Evolutionary conservation across 2,113 vertebrate genomes (phyloP), one percentile per base, ranked within the genome.

Genomic region (Cephalopholis sonnerati): DNA sequence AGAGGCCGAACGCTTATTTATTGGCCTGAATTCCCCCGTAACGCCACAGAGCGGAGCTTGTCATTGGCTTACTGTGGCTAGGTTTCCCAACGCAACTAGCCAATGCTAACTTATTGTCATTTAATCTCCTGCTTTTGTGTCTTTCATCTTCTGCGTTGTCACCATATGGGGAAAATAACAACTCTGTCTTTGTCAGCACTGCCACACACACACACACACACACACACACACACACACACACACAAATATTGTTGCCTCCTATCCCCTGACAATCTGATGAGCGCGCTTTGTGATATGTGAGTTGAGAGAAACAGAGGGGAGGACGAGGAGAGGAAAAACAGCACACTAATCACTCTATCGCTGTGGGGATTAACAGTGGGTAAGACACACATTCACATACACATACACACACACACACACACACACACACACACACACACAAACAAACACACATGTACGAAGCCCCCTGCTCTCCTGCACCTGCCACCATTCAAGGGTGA

Each of bases 401-500:
- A 25, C 32, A 59, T 1, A 36, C 20, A 44, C 68, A 32, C 20
- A 65, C 27, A 29, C 36, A 48, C 27, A 74, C 22, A 39, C 27
- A 51, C 13, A 24, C 17, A 51, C 20, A 24, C 29, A 58, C 2
- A 36, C 24, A 44, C 39, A 44, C 22, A 16, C 39, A 16, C 7
- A 17, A n/a, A 51, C 50, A 62, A 54, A 50, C 65, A 51, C 64
- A 65, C 18, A 32, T 32, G 4, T 29, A 29, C 29, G 3, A 32
- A 61, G 4, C 69, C 74, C 53, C 77, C 66, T 73, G 70, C 65
- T 83, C 50, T 29, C 51, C 82, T 70, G 50, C 84, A 87, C 87
- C 80, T 89, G 88, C 77, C 46, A 75, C 50, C 66, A 59, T 84
- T 87, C 29, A 74, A 83, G 53, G 63, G 59, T 82, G 65, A 85